These are phyloP conservation scores for Chaetogeoica ovagalla DNA, from an alignment of 2,888 invertebrate species.

Conservation along the genomic window DNA sequence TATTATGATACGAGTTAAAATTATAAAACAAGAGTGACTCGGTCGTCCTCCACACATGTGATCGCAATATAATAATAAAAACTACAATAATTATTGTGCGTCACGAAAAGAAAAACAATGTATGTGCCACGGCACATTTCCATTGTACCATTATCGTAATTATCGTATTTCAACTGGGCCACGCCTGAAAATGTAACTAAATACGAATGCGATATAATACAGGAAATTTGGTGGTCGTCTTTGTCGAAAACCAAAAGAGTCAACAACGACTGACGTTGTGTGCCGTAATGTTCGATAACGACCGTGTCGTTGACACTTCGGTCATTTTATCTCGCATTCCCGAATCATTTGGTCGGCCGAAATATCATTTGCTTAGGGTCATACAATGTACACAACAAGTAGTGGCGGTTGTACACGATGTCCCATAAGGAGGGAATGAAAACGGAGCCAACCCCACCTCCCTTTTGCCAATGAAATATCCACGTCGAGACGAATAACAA, in stretches of 20 bases:
- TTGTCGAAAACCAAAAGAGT: background rate
- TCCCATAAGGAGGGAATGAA: too few relatives aligned
- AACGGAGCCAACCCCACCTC: too few relatives aligned
- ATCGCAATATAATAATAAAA: too few relatives aligned
- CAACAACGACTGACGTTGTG: slow-evolving; percentile 14
- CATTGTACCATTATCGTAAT: background rate
- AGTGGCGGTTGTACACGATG: too few relatives aligned
- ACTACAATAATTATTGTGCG: background rate
- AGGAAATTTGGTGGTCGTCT: background rate
- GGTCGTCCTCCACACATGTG: too few relatives aligned
- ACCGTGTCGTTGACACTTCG: slow-evolving; percentile 32
- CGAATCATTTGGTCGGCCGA: background rate
- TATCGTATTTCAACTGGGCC: slow-evolving; percentile 1
- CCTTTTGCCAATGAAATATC: too few relatives aligned
- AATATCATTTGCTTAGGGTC: slow-evolving; percentile 33
- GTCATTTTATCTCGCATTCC: slow-evolving; percentile 40
- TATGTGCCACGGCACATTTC: too few relatives aligned
- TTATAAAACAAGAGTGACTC: too few relatives aligned
- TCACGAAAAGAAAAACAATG: background rate
- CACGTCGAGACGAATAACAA: too few relatives aligned
- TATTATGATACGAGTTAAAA: too few relatives aligned
- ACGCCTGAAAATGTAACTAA: background rate
- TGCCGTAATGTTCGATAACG: slow-evolving; percentile 40
- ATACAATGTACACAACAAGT: slow-evolving; percentile 12
- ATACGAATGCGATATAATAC: background rate